Conservation (phyloP, 2,113 vertebrate species). For the Procavia capensis region DNA sequence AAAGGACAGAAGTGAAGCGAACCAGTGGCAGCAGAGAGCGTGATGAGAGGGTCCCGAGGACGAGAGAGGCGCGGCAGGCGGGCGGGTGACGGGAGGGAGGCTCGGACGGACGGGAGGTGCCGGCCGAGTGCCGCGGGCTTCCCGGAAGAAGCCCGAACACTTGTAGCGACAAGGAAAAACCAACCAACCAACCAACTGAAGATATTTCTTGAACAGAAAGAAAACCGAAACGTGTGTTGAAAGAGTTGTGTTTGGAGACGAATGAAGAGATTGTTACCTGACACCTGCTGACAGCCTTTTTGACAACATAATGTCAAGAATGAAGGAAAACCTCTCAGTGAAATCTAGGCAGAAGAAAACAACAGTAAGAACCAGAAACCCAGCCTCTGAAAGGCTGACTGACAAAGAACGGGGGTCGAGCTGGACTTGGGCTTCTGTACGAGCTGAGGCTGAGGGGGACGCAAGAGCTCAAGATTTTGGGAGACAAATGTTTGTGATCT, state of each 20-base stretch:
- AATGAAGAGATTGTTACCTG: background rate
- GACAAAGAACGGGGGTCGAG: background rate
- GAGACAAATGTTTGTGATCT: background rate
- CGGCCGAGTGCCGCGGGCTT: fast-evolving
- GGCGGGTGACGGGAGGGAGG: background rate
- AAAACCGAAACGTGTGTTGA: background rate
- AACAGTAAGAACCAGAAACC: background rate
- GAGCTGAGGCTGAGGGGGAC: background rate
- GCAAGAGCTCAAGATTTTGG: background rate
- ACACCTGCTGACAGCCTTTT: background rate
- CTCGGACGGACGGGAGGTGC: fast-evolving
- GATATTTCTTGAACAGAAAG: background rate
- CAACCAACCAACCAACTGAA: background rate
- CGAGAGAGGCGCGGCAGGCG: background rate
- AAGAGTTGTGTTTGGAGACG: background rate
- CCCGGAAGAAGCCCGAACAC: background rate
- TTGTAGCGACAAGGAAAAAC: background rate
- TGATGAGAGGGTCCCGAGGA: background rate
- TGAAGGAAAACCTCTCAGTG: background rate
- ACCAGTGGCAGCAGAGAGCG: too few relatives aligned
- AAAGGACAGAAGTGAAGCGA: too few relatives aligned
- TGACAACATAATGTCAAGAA: background rate
- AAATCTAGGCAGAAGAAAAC: background rate
- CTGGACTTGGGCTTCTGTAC: background rate
- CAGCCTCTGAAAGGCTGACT: background rate